Base-by-base conservation (phyloP, 2,888 invertebrate genomes). In the Pterobdella sp. region DNA sequence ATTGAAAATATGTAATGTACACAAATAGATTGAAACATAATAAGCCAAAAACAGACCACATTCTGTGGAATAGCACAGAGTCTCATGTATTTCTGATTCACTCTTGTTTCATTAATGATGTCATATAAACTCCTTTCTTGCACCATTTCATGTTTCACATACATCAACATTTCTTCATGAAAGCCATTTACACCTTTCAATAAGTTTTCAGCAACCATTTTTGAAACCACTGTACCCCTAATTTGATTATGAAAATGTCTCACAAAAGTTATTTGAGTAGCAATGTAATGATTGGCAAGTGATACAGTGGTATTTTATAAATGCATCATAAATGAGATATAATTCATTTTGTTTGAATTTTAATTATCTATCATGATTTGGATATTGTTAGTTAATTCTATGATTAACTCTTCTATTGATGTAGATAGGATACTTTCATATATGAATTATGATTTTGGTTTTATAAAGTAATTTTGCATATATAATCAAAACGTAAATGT, bases 71-170 rank as follows among this genome's bases (percentile, higher is more conserved):
- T 85, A 84, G 90, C 91, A 83, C 93, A 92, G 52, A 96, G 96
- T 32, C 96, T 95, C 77, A 99, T 87, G 86, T 98, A 98, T 86
- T 98, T 98, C 3, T 96, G 90, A 87, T 99, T 99, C 85, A 96
- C 96, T 84, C 98, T 96, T 10, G 91, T 90, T 81, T 91, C 90
- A 86, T 98, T 98, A 81, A 99, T 98, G 78, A 96, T 95, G 85
- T 98, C 97, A 68, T 95, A 95, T 76, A 98, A 86, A 83, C 97
- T 98, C 82, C 89, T 89, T 78, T 95, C 89, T 78, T 96, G 89
- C 76, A 85, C 79, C 84, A 92, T 88, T 85, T 96, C 96, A 85
- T 97, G 95, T 84, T 91, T 96, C 42, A 97, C 96, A 87, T 92
- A 96, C 94, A 97, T 96, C 26, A 75, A 78, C 18, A 84, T 80